A percentile compares a stretch with the other conserved stretches of the same genome.
Conservation (phyloP, 2,113 vertebrate genomes). For the Lathamus discolor region DNA sequence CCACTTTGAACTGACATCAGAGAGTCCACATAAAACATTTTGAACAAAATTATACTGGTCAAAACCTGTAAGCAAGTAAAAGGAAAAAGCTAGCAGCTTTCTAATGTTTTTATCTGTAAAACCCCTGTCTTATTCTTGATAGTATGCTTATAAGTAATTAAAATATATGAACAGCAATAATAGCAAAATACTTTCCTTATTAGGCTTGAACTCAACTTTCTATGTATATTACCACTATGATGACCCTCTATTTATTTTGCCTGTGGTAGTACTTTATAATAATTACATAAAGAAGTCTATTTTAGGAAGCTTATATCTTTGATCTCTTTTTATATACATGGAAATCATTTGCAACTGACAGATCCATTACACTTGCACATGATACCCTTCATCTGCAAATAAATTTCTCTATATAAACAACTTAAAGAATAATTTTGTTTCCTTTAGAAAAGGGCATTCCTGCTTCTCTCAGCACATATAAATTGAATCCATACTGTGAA, state of each 20-base stretch:
- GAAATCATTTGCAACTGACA: constrained; percentile 22
- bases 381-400: background rate
- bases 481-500: constrained; percentile 33
- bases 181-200: constrained; percentile 12
- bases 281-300: constrained; percentile 17
- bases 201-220: constrained; percentile 19
- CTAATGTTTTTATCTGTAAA: background rate
- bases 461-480: constrained; percentile 13
- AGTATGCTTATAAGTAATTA: background rate
- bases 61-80: background rate
- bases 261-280: background rate
- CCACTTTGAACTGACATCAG: background rate
- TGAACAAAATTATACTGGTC: background rate
- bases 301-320: constrained; percentile 10
- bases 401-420: constrained; percentile 24
- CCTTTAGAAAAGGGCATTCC: background rate
- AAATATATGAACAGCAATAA: constrained; percentile 11
- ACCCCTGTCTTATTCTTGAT: background rate
- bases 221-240: background rate
- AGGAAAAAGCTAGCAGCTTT: background rate
- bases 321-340: constrained; percentile 14
- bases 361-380: background rate
- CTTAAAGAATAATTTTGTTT: background rate
- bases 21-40: background rate
- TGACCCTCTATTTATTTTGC: constrained; percentile 18